These are phyloP conservation scores for Troilus luridus DNA, from an alignment of 2,888 invertebrate genomes.

Conservation along the genomic window DNA sequence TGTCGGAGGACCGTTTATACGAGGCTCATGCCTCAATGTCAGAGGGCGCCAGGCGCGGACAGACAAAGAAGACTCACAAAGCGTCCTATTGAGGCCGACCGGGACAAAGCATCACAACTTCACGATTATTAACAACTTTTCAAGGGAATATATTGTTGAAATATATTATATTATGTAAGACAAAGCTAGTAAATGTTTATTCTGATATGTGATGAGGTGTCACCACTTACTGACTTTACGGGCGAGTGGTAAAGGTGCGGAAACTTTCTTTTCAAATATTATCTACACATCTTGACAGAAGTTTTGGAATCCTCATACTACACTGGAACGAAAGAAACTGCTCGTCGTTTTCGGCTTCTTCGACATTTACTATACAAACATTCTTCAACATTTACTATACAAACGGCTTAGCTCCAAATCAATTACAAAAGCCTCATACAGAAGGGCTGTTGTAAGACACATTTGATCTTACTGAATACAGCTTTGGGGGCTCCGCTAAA, in stretches of 20 bases:
- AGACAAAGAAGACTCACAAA: not conserved
- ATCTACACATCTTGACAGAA: no score
- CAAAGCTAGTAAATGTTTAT: not conserved
- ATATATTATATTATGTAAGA: not conserved
- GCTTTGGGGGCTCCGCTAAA: no score
- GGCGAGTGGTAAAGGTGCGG: not conserved
- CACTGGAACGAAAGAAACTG: no score
- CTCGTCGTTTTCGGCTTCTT: no score
- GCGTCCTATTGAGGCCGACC: not conserved
- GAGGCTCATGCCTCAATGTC: not conserved
- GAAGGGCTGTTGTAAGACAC: no score
- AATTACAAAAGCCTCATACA: no score
- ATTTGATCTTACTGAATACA: no score
- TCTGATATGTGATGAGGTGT: not conserved
- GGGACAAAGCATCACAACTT: constrained; percentile 15
- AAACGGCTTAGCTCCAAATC: no score
- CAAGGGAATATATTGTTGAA: not conserved
- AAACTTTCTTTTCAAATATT: no score
- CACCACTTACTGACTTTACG: not conserved
- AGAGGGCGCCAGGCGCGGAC: not conserved
- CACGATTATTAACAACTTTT: not conserved
- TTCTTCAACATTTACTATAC: no score
- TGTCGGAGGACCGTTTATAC: not conserved
- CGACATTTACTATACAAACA: no score
- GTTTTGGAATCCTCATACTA: no score